Evolutionary conservation across 1,140 invertebrate species (phyloP).

Genomic region (Daktulosphaira vitifoliae): DNA sequence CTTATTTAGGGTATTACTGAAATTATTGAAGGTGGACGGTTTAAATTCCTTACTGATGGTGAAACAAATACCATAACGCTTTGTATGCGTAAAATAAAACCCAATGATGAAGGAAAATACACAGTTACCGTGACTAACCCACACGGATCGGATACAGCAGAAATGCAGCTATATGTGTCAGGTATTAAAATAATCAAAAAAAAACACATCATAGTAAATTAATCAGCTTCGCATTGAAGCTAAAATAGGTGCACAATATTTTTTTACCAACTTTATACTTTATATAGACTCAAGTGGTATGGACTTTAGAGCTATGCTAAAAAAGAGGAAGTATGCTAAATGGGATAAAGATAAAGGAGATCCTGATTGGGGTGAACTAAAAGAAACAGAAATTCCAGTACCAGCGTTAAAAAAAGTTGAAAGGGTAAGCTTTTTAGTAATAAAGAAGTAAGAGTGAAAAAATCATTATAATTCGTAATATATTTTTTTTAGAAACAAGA

Average conservation of each 20-base stretch:
- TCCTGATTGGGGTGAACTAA: slow-evolving; percentile 84
- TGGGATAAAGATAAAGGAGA: slow-evolving; percentile 84
- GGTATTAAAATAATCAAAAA: no score
- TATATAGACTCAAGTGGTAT: slow-evolving; percentile 81
- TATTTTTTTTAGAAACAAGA: slow-evolving; percentile 75
- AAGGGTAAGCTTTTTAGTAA: slow-evolving; percentile 61
- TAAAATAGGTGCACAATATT: not conserved
- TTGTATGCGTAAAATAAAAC: slow-evolving; percentile 90
- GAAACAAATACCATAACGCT: slow-evolving; percentile 82
- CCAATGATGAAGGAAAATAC: slow-evolving; percentile 96
- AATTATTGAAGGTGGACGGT: slow-evolving; percentile 85
- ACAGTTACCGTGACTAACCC: slow-evolving; percentile 85
- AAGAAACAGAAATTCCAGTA: slow-evolving; percentile 78
- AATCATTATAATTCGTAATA: not conserved
- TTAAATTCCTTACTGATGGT: slow-evolving; percentile 83
- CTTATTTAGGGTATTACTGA: slow-evolving; percentile 60
- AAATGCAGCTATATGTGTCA: slow-evolving; percentile 92
- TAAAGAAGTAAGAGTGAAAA: no score
- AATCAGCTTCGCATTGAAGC: no score
- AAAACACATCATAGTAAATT: no score
- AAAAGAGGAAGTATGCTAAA: slow-evolving; percentile 92
- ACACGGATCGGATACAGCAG: slow-evolving; percentile 87
- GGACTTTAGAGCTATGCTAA: slow-evolving; percentile 97
- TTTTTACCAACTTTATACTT: slow-evolving; percentile 11
- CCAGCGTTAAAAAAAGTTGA: slow-evolving; percentile 83